Evolutionary conservation across 2,113 vertebrate species (phyloP), one percentile per base, ranked within the genome.

Genomic region (Boulengeromyrus knoepffleri): DNA sequence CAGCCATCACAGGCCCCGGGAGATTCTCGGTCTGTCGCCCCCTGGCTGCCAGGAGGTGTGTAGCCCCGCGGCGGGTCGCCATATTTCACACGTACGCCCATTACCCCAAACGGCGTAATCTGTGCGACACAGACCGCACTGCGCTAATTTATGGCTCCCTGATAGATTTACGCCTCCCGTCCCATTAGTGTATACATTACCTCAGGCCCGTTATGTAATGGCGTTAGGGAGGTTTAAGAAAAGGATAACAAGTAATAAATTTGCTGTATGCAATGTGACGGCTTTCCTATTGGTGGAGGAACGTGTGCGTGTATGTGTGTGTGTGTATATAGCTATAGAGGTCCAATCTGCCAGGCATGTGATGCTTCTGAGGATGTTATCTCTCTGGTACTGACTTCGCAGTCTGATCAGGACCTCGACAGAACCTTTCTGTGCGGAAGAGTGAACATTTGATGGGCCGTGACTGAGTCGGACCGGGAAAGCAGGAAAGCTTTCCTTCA

Each of bases 201-300:
- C 93, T 88, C 93, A 91, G 94, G 95, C 92, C 91, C 91, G 94
- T 94, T 94, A 91, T 86, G 85, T 88, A 92, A 94, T 95, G 94
- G 96, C 95, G 95, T 96, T 93, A 93, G 92, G 90, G 90, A 93
- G 96, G 93, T 92, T 94, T 95, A 94, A 92, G 92, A 92, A 96
- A 95, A 95, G 91, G 91, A 93, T 90, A 94, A 93, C 93, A 95
- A 95, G 92, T 93, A 94, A 92, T 95, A 96, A 95, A 95, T 95
- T 93, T 94, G 56, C 66, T 36, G 85, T 27, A 92, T 92, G 45
- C 92, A 92, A 91, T 93, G 92, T 92, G 19, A 19, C 4, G 2
- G 24, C 13, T 46, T 53, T 85, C 53, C 12, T 42, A 89, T 89
- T 85, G 89, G 80, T 46, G 80, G 49, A 70, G 31, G 36, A 80